A percentile compares a stretch with the other conserved stretches of the same genome.
Evolutionary conservation across 2,888 invertebrate species (phyloP).

Genomic region (Perdita meconis): DNA sequence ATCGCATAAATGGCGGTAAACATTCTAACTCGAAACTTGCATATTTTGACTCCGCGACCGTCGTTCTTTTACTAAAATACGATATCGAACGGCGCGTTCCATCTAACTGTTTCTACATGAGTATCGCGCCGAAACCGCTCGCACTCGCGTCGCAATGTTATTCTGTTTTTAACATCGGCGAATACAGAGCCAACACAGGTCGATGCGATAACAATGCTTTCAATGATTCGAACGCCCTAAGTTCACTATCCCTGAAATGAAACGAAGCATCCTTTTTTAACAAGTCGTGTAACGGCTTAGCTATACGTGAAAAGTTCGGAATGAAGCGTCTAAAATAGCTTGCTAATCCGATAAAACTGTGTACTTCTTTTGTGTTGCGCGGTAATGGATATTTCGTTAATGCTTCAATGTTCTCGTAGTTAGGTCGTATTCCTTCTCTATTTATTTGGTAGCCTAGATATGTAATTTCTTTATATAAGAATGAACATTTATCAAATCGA

Average conservation of each 20-base stretch:
- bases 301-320: conserved; percentile 44
- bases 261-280: conserved; percentile 25
- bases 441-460: conserved; percentile 24
- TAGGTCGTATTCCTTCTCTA: background rate
- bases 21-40: conserved; percentile 27
- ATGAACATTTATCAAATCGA: conserved; percentile 8
- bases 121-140: conserved; percentile 17
- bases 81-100: background rate
- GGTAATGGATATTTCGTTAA: background rate
- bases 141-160: conserved; percentile 13
- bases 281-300: conserved; percentile 26
- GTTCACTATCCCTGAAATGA: conserved; percentile 15
- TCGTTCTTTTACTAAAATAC: conserved; percentile 21
- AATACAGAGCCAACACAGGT: conserved; percentile 14
- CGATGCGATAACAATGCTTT: conserved; percentile 45
- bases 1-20: conserved; percentile 8
- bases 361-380: conserved; percentile 49
- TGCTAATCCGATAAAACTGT: conserved; percentile 52
- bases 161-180: background rate
- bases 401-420: background rate
- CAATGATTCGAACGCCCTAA: conserved; percentile 46
- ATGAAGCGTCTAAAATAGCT: conserved; percentile 62
- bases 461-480: background rate
- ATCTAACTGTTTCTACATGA: conserved; percentile 4
- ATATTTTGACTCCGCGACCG: conserved; percentile 12